Base-by-base conservation (phyloP, 2,888 invertebrate genomes). In the Ptychoptera albimana region DNA sequence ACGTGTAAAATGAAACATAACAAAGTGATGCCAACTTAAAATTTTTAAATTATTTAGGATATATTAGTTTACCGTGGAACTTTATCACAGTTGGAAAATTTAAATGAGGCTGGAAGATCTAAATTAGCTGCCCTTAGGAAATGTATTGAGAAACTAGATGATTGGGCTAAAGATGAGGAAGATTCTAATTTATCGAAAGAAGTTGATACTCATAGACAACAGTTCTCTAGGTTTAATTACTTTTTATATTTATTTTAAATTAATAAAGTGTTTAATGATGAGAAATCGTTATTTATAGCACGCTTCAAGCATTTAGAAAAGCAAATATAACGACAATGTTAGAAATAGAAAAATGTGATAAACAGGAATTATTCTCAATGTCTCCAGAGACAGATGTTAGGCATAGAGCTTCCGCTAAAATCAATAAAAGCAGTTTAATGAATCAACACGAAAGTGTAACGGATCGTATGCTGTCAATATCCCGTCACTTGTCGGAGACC, bases 401-500 rank as follows among this genome's bases (percentile, higher is more conserved):
- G 38, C 71, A 81, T 51, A 71, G 86, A 51, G 49, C 51, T 6
- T 40, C 39, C 23, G 23, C 42, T 8, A 42, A 36, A 14, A 36
- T 41, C 16, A 64, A 75, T 74, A 52, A 81, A 75, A 55, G 77
- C 72, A 61, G 58, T 44, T 50, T 65, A n/a, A 61, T 65, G 4
- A 60, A 61, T 1, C 65, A 66, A 45, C 65, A 63, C 53, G 55
- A 60, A 66, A 81, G 79, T 60, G 79, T 91, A 0, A 91, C 92
- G 0, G 88, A 91, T 54, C 85, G 83, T 58, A 68, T 93, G 57
- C 62, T 89, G 44, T 78, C 84, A 34, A 82, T 93, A 50, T 88
- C 89, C 50, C 73, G 86, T 50, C 83, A 85, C 58, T 69, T 94
- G 52, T 83, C 89, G 1, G 84, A 86, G 53, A 91, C 92, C 1